Evolutionary conservation across 2,888 invertebrate species (phyloP).

Genomic region (Acronicta aceris): DNA sequence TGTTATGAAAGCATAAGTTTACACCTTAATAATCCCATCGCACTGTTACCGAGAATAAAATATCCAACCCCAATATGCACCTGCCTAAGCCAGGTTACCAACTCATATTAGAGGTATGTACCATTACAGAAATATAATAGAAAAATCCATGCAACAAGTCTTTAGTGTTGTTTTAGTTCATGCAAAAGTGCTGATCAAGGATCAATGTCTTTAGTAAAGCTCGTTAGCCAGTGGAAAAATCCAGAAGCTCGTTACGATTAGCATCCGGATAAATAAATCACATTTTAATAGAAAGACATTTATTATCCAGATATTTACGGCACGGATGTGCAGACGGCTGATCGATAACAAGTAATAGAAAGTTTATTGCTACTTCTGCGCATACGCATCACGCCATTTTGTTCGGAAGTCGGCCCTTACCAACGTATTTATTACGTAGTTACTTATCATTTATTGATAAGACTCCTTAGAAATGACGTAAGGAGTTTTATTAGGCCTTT

Average conservation of each 20-base stretch:
- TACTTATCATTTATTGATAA: neutral
- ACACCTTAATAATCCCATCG: too few species aligned
- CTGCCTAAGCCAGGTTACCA: too few species aligned
- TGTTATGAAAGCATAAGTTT: too few species aligned
- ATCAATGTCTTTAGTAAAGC: conserved; percentile 1
- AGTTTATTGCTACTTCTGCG: conserved; percentile 26
- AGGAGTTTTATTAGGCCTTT: conserved; percentile 17
- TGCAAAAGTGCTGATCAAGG: neutral
- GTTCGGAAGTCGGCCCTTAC: conserved; percentile 5
- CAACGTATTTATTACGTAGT: neutral
- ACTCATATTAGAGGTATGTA: too few species aligned
- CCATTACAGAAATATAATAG: too few species aligned
- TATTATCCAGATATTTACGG: conserved; percentile 33
- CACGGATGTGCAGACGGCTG: conserved; percentile 32
- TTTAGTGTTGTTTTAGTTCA: too few species aligned
- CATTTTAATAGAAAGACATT: conserved; percentile 36
- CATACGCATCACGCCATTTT: conserved; percentile 23
- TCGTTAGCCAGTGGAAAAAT: conserved; percentile 17
- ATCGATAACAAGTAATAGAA: conserved; percentile 40
- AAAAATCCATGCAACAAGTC: neutral
- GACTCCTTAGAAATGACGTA: conserved; percentile 2
- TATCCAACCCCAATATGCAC: too few species aligned
- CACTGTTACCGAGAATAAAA: too few species aligned
- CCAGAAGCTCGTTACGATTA: conserved; percentile 20
- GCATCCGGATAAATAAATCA: conserved; percentile 30